Evolutionary conservation across 2,888 invertebrate genomes (phyloP).

Genomic region (Cyaniris semiargus): DNA sequence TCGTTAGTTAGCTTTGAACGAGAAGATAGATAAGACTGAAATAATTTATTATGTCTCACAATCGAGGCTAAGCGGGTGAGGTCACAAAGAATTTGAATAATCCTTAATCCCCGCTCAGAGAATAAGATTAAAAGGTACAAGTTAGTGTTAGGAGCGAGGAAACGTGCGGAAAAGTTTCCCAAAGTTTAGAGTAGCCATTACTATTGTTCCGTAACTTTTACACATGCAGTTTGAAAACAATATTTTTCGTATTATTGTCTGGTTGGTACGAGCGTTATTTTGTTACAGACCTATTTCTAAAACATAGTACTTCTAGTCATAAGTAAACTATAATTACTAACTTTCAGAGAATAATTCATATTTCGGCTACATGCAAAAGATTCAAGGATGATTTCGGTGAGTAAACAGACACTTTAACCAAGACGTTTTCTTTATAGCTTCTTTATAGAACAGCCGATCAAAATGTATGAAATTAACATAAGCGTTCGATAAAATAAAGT

Average conservation of each 20-base stretch:
- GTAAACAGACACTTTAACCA: too few relatives aligned
- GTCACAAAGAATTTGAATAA: conserved; percentile 21
- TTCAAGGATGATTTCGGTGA: too few relatives aligned
- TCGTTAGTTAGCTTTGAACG: conserved; percentile 3
- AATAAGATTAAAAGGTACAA: conserved; percentile 2
- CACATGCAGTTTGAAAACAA: not conserved
- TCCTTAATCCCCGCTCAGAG: conserved; percentile 14
- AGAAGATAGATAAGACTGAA: conserved; percentile 9
- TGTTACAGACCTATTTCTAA: too few relatives aligned
- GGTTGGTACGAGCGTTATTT: not conserved
- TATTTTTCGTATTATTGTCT: not conserved
- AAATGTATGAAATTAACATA: too few relatives aligned
- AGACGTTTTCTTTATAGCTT: too few relatives aligned
- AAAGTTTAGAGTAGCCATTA: not conserved
- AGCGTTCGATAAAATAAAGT: too few relatives aligned
- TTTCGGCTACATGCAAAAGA: too few relatives aligned
- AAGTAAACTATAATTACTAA: too few relatives aligned
- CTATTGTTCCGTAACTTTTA: not conserved
- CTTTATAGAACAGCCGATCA: too few relatives aligned
- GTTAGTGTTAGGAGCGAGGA: not conserved
- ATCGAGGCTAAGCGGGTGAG: not conserved
- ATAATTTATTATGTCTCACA: conserved; percentile 25
- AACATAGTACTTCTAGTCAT: too few relatives aligned
- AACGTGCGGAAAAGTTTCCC: not conserved
- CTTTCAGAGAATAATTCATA: too few relatives aligned